These are phyloP conservation scores for Heterohyrax brucei DNA, from an alignment of 2,797 vertebrate genomes.

Conservation along the genomic window DNA sequence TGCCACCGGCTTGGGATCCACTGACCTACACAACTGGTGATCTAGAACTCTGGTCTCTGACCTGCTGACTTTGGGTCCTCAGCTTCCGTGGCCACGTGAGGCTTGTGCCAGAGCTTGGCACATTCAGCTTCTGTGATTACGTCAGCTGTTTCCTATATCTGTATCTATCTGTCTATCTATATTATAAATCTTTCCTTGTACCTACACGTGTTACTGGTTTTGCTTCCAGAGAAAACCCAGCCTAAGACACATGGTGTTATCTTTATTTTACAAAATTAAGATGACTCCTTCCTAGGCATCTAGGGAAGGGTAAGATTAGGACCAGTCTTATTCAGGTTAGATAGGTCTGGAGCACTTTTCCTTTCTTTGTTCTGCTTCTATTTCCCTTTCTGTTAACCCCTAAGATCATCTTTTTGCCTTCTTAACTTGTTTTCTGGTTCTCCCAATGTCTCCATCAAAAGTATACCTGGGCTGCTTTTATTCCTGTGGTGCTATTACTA, in stretches of 20 bases:
- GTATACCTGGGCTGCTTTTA: not conserved
- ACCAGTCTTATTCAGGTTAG: not conserved
- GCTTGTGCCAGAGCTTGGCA: too few species aligned
- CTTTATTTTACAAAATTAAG: not conserved
- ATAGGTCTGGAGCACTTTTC: not conserved
- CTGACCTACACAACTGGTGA: too few species aligned
- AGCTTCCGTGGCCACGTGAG: too few species aligned
- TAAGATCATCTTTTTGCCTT: not conserved
- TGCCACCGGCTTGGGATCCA: too few species aligned
- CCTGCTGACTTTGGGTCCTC: too few species aligned
- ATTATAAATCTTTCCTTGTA: too few species aligned
- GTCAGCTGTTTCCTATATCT: too few species aligned
- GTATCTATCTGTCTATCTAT: too few species aligned
- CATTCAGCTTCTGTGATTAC: too few species aligned
- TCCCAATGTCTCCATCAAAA: not conserved
- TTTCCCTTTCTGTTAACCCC: not conserved
- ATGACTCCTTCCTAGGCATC: not conserved
- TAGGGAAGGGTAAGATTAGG: not conserved
- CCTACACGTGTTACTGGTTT: too few species aligned
- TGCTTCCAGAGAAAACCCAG: too few species aligned
- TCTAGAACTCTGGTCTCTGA: too few species aligned
- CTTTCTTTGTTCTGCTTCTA: not conserved
- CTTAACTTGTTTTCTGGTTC: not conserved
- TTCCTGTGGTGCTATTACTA: slow-evolving; percentile 1
- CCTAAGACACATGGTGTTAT: not conserved